Conservation (phyloP, 1,140 invertebrate species). For the Drosophila nigrodunni region DNA sequence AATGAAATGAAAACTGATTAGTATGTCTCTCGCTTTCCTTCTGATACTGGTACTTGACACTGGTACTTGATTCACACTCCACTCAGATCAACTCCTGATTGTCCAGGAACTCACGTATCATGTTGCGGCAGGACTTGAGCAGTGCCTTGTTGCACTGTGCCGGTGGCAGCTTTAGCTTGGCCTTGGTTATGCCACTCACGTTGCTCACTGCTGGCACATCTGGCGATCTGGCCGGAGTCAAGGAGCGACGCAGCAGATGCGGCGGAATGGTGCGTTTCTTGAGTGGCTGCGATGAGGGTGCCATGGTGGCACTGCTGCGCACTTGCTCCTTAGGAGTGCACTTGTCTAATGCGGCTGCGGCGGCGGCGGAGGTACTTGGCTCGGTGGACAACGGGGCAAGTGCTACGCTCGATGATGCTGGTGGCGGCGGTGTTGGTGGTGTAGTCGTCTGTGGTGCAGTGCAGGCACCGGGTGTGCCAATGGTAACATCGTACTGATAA, state of each 20-base stretch:
- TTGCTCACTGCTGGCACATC: background rate
- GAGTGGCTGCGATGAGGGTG: slow-evolving; percentile 43
- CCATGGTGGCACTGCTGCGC: slow-evolving; percentile 5
- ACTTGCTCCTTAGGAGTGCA: slow-evolving; percentile 60
- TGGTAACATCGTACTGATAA: slow-evolving; percentile 53
- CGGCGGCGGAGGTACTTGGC: background rate
- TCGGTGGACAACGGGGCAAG: background rate
- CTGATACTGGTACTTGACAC: no score
- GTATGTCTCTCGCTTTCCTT: background rate
- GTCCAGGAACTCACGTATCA: slow-evolving; percentile 71
- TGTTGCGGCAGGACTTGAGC: slow-evolving; percentile 66
- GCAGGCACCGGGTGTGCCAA: background rate
- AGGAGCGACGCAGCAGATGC: slow-evolving; percentile 43
- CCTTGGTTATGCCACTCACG: slow-evolving; percentile 37
- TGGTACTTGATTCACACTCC: background rate
- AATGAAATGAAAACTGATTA: slow-evolving; percentile 65
- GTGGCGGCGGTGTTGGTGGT: slow-evolving; percentile 13
- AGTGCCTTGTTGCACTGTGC: slow-evolving; percentile 48
- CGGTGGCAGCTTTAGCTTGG: slow-evolving; percentile 27
- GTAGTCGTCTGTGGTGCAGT: slow-evolving; percentile 18
- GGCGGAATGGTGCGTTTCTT: slow-evolving; percentile 64
- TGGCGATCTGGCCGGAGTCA: slow-evolving; percentile 43
- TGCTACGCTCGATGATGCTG: background rate
- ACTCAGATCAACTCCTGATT: slow-evolving; percentile 54
- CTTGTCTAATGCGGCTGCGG: slow-evolving; percentile 27